A percentile compares a stretch with the other conserved stretches of the same genome.
Evolutionary conservation across 2,888 invertebrate species (phyloP).

Genomic region (Lasioglossum villosulum): DNA sequence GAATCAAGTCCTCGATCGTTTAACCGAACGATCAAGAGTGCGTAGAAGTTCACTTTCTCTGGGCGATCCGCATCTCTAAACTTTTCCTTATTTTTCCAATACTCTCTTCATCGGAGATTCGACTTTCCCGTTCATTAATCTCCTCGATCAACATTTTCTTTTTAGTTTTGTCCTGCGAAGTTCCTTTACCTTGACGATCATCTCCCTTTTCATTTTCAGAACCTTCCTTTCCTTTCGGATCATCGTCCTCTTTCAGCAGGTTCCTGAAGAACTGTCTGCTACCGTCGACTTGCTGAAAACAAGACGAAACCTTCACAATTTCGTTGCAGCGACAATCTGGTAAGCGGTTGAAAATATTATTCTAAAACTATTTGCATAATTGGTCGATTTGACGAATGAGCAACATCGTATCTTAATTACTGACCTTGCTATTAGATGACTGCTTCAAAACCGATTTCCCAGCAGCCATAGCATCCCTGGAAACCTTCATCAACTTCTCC

Average conservation of each 20-base stretch:
- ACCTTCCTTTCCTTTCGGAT: not conserved
- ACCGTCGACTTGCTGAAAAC: conserved; percentile 26
- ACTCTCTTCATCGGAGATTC: not conserved
- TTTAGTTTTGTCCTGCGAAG: not conserved
- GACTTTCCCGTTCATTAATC: not conserved
- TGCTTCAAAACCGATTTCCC: conserved; percentile 46
- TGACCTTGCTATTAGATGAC: conserved; percentile 4
- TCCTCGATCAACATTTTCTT: not conserved
- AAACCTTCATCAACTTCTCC: conserved; percentile 55
- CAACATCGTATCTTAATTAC: not conserved
- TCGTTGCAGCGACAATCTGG: not conserved
- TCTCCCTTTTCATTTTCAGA: not conserved
- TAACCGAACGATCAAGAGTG: not conserved
- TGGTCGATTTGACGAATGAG: not conserved
- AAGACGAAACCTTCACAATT: not conserved
- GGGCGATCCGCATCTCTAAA: conserved; percentile 72
- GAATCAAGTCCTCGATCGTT: not conserved
- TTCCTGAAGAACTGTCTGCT: conserved; percentile 46
- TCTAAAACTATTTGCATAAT: not conserved
- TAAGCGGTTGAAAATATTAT: not conserved
- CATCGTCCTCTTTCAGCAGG: conserved; percentile 14
- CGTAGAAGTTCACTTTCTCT: conserved; percentile 48
- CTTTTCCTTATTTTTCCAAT: conserved; percentile 52
- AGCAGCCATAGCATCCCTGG: conserved; percentile 61
- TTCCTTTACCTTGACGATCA: not conserved